Base-by-base conservation (phyloP, 1,140 invertebrate genomes). In the Chionoecetes opilio region DNA sequence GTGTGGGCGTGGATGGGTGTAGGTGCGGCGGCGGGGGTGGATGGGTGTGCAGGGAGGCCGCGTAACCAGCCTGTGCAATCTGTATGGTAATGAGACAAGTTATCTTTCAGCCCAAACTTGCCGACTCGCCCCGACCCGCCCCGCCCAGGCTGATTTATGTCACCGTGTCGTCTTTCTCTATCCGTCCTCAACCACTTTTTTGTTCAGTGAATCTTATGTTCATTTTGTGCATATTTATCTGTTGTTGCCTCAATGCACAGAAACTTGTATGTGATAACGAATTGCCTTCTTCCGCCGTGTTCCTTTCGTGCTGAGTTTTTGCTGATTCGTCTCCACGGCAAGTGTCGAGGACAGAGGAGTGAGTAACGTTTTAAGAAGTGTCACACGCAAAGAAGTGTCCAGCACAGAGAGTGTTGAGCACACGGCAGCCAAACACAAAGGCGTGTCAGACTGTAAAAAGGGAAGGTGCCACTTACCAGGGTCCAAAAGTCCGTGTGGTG, bases 21-120 rank as follows among this genome's bases (percentile, higher is more conserved):
- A 26, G 63, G 63, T 75, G 63, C 6, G n/a, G 63, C 63, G 53
- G 63, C n/a, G 63, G 63, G 21, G 11, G 63, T 75, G 63, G 63
- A 26, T 75, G 63, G 63, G 5, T 75, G 63, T 75, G 63, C 46
- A 53, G 46, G 63, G 63, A 26, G n/a, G 8, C 63, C 21, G 63
- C 63, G 63, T 75, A 26, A n/a, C 21, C 75, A 41, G 82, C 82
- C 34, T 92, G 37, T 92, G 84, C 91, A 92, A 92, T 92, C 82
- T 92, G 63, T 84, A 92, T 92, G 91, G 82, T 92, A 92, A 92
- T 92, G 91, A 92, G 91, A 92, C 91, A 92, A 92, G 75, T 92
- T 92, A 75, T 92, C 91, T 84, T 84, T 92, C 82, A 84, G 35
- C 91, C 29, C 91, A 8, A 92, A 84, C 82, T 85, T 84, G 35